Evolutionary conservation across 2,797 vertebrate species (phyloP).

Genomic region (Eleutherodactylus coqui): DNA sequence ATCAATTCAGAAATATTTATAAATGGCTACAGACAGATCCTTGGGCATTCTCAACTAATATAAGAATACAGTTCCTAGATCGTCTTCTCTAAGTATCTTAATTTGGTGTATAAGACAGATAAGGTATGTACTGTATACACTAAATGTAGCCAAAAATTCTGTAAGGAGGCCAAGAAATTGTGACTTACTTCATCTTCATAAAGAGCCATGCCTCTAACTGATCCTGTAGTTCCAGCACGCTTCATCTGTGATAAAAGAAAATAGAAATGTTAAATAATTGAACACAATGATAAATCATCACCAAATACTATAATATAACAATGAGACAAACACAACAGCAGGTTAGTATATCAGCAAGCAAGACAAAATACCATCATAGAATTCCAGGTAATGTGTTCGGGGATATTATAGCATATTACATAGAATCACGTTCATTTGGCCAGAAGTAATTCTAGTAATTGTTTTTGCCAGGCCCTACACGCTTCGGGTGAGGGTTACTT

Average conservation of each 20-base stretch:
- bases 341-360: neutral
- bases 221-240: constrained; percentile 83
- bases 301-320: neutral
- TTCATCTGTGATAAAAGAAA: constrained; percentile 81
- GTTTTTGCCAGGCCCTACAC: no score
- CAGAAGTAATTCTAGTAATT: neutral
- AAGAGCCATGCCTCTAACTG: constrained; percentile 89
- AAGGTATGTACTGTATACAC: no score
- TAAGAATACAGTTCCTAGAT: neutral
- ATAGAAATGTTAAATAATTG: neutral
- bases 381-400: neutral
- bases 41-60: neutral
- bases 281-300: neutral
- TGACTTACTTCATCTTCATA: constrained; percentile 92
- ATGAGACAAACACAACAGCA: neutral
- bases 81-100: neutral
- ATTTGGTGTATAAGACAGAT: neutral
- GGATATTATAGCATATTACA: neutral
- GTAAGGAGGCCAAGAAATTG: neutral
- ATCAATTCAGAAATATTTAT: no score
- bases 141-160: neutral
- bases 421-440: neutral
- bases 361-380: neutral
- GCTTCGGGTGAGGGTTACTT: no score
- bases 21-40: no score